Percentiles rank a stretch among this genome's conserved stretches.
These are phyloP conservation scores for Pentalonia nigronervosa DNA, from an alignment of 1,140 invertebrate species.

Conservation along the genomic window DNA sequence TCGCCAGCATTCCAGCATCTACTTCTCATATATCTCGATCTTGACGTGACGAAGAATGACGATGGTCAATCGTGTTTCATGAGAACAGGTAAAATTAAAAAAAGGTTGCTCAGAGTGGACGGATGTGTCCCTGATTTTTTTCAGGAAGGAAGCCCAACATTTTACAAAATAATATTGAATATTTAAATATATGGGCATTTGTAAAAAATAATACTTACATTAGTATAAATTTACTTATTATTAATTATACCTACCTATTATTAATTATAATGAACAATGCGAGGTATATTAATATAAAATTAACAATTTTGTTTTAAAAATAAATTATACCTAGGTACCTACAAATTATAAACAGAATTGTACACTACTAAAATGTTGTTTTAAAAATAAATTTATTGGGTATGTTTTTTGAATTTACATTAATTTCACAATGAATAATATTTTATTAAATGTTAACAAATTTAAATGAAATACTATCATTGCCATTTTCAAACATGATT, in stretches of 20 bases:
- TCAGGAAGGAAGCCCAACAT: neutral
- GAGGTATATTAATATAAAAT: neutral
- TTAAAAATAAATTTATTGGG: too few species aligned
- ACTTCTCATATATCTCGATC: neutral
- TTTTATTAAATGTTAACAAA: too few species aligned
- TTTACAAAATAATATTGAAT: neutral
- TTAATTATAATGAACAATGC: too few species aligned
- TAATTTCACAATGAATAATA: too few species aligned
- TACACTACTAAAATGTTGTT: too few species aligned
- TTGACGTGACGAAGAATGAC: neutral
- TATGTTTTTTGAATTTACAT: too few species aligned
- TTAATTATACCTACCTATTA: too few species aligned
- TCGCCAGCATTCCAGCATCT: neutral
- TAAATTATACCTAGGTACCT: too few species aligned
- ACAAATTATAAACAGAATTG: too few species aligned
- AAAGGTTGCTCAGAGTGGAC: neutral
- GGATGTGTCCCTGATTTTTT: neutral
- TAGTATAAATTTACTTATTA: neutral
- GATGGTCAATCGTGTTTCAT: neutral
- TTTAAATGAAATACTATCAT: too few species aligned
- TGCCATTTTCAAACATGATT: too few species aligned
- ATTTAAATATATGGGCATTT: neutral
- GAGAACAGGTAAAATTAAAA: neutral
- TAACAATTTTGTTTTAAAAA: too few species aligned
- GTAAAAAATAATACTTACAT: neutral